A percentile compares a stretch with the other conserved stretches of the same genome.
Conservation (phyloP, 2,797 vertebrate genomes). For the Chanos chanos region DNA sequence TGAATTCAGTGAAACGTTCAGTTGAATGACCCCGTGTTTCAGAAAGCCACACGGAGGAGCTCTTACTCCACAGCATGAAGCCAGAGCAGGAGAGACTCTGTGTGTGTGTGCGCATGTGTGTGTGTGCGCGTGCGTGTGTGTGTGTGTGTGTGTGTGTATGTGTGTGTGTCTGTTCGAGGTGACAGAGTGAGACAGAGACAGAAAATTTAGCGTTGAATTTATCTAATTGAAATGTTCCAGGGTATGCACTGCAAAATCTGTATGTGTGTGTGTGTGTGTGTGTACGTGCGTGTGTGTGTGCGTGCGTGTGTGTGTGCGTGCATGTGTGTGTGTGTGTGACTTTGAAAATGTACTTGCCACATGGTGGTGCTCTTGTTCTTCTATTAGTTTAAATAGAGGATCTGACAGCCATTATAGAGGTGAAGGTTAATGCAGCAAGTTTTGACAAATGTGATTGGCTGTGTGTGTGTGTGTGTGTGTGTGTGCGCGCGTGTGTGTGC, state of each 20-base stretch:
- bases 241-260: conserved; percentile 26
- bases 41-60: conserved; percentile 21
- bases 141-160: conserved; percentile 31
- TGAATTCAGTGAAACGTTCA: too few species aligned
- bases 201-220: too few species aligned
- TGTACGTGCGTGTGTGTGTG: conserved; percentile 1
- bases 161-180: background rate
- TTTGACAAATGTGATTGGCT: conserved; percentile 18
- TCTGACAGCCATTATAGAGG: background rate
- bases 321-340: background rate
- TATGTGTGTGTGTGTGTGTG: conserved; percentile 11
- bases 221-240: background rate
- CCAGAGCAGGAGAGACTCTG: conserved; percentile 11
- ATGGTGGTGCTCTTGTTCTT: conserved; percentile 26
- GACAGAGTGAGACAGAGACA: too few species aligned
- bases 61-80: background rate
- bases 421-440: conserved; percentile 18
- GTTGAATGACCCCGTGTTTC: too few species aligned
- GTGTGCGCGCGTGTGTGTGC: background rate
- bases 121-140: conserved; percentile 15
- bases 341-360: conserved; percentile 4
- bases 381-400: background rate
- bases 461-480: conserved; percentile 7
- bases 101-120: background rate
- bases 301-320: background rate